Evolutionary conservation across 2,888 invertebrate genomes (phyloP).

Genomic region (Clistopyga incitator): DNA sequence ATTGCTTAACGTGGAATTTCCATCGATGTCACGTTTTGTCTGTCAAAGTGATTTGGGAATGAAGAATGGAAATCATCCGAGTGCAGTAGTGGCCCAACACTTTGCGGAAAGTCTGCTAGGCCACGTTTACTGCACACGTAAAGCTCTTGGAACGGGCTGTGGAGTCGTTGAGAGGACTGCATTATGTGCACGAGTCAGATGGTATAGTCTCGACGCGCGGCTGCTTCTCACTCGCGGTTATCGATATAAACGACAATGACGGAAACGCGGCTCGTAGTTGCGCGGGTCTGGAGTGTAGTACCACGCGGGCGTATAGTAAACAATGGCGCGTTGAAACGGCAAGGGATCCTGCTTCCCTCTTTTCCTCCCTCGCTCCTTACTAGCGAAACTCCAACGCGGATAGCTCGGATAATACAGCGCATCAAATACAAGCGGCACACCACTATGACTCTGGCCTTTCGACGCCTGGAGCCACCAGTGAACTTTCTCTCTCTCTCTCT

Average conservation of each 20-base stretch:
- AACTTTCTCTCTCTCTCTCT: too few species aligned
- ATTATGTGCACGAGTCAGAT: slow-evolving; percentile 9
- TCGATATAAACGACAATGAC: slow-evolving; percentile 60
- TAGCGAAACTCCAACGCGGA: not conserved
- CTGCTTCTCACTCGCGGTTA: slow-evolving; percentile 53
- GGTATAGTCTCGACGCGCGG: slow-evolving; percentile 16
- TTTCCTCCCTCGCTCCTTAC: slow-evolving; percentile 25
- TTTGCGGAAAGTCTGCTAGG: slow-evolving; percentile 16
- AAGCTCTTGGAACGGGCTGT: slow-evolving; percentile 13
- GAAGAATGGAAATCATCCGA: slow-evolving; percentile 37
- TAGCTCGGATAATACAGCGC: not conserved
- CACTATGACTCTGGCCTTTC: slow-evolving; percentile 10
- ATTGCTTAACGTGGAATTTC: not conserved
- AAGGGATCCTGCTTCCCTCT: slow-evolving; percentile 45
- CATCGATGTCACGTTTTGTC: not conserved
- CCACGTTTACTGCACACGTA: not conserved
- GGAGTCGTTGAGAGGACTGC: slow-evolving; percentile 34
- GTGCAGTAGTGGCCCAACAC: slow-evolving; percentile 24
- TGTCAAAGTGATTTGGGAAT: not conserved
- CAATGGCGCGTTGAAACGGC: slow-evolving; percentile 55
- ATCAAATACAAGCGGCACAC: not conserved
- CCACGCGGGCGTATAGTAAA: slow-evolving; percentile 38
- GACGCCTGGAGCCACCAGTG: slow-evolving; percentile 2
- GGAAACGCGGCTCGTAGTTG: slow-evolving; percentile 23
- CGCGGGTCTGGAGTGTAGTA: slow-evolving; percentile 4